Conservation (phyloP, 2,888 invertebrate genomes). For the Drosophila anomalata region DNA sequence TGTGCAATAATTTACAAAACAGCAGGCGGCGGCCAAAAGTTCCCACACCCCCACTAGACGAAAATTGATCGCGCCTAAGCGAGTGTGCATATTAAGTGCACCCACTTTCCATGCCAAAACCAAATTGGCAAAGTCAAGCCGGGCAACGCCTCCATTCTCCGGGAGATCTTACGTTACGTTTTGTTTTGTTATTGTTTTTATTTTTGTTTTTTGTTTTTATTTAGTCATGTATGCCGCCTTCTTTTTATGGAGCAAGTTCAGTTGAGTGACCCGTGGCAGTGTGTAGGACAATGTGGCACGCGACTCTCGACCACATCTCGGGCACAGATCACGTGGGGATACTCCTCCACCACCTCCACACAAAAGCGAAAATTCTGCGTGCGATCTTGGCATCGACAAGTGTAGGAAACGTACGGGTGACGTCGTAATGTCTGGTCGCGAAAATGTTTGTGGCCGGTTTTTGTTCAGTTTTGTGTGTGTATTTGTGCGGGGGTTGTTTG, state of each 20-base stretch:
- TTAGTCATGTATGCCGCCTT: conserved; percentile 24
- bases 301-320: conserved; percentile 55
- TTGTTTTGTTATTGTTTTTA: conserved; percentile 4
- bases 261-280: conserved; percentile 67
- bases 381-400: conserved; percentile 71
- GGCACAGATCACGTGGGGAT: conserved; percentile 43
- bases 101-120: conserved; percentile 67
- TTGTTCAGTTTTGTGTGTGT: conserved; percentile 1
- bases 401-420: conserved; percentile 55
- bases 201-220: conserved; percentile 1
- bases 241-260: conserved; percentile 72
- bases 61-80: conserved; percentile 50
- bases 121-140: conserved; percentile 61
- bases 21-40: conserved; percentile 43
- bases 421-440: conserved; percentile 64
- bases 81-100: conserved; percentile 53
- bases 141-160: conserved; percentile 59
- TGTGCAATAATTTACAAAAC: conserved; percentile 62
- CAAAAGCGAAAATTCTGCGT: conserved; percentile 54
- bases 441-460: conserved; percentile 47
- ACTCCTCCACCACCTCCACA: conserved; percentile 53
- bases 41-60: conserved; percentile 63
- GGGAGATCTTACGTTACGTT: conserved; percentile 27
- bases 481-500: conserved; percentile 73
- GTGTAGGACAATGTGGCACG: conserved; percentile 75